Evolutionary conservation across 2,797 vertebrate genomes (phyloP).

Genomic region (Trachops cirrhosus): DNA sequence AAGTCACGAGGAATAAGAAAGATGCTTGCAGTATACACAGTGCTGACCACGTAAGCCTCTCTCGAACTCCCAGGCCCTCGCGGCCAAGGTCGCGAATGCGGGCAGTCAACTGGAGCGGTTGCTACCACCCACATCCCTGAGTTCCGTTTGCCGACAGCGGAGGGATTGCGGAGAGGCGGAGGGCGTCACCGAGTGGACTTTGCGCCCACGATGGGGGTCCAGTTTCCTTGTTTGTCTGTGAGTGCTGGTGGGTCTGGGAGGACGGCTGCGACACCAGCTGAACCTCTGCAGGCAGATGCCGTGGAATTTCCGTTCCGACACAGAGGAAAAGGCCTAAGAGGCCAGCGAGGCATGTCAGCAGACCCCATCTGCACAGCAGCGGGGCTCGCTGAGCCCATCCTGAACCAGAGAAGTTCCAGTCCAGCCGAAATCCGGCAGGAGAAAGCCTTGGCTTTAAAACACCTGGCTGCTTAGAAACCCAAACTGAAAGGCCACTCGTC

Average conservation of each 20-base stretch:
- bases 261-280: constrained; percentile 36
- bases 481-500: neutral
- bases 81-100: neutral
- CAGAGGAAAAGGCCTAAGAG: neutral
- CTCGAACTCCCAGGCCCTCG: constrained; percentile 25
- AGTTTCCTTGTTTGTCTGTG: constrained; percentile 65
- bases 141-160: constrained; percentile 54
- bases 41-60: constrained; percentile 67
- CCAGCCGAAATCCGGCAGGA: neutral
- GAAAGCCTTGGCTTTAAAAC: neutral
- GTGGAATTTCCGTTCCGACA: constrained; percentile 33
- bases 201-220: constrained; percentile 36
- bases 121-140: neutral
- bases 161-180: constrained; percentile 73
- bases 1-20: constrained; percentile 68
- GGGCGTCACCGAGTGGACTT: neutral
- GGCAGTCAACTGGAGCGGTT: constrained; percentile 61
- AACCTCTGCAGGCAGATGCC: neutral
- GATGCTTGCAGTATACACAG: constrained; percentile 66
- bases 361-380: neutral
- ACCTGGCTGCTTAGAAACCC: neutral
- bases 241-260: constrained; percentile 43
- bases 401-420: neutral
- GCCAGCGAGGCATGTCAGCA: neutral
- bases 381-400: neutral